Base-by-base conservation (phyloP, 2,797 vertebrate species). In the Ammospiza maritima region DNA sequence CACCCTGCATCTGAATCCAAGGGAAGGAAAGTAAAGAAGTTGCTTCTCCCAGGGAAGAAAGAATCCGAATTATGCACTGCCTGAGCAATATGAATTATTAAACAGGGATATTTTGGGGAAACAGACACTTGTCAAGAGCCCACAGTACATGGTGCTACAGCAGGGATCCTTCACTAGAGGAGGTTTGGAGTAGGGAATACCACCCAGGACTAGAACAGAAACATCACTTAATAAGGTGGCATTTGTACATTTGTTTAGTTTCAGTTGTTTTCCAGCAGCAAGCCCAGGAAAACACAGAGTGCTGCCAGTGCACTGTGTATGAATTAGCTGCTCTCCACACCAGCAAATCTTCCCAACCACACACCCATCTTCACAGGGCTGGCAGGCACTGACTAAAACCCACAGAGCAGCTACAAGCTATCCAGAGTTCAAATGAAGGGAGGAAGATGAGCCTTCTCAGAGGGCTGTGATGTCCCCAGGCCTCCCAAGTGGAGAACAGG, bases 401-500 rank as follows among this genome's bases (percentile, higher is more conserved):
- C 11, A 51, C 77, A 91, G 45, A 90, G 44, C 45, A 89, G 51
- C 54, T 89, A 89, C 71, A 90, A 60, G 73, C 78, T 72, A 60
- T 7, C 84, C 93, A 83, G 11, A 16, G 78, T 58, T 70, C 95
- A 92, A 75, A 93, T 53, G 53, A 78, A 53, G 81, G 80, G 83
- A 58, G 77, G 36, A 95, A 80, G 71, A 60, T 23, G 69, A 97
- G 94, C 21, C 72, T 69, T 78, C 75, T 77, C 92, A 83, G 85
- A 88, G 50, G 36, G 75, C n/a, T 82, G 36, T 15, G 57, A 79
- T 3, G 3, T 79, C 64, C 91, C 74, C 73, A 56, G 84, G 91
- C 53, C 89, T 89, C 57, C 92, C 92, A 76, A 85, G 79, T 11
- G 47, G 64, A 94, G 27, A 44, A 29, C 40, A 89, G 80, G 50